Evolutionary conservation across 2,113 vertebrate species (phyloP), one percentile per base, ranked within the genome.

Genomic region (Nibea albiflora): DNA sequence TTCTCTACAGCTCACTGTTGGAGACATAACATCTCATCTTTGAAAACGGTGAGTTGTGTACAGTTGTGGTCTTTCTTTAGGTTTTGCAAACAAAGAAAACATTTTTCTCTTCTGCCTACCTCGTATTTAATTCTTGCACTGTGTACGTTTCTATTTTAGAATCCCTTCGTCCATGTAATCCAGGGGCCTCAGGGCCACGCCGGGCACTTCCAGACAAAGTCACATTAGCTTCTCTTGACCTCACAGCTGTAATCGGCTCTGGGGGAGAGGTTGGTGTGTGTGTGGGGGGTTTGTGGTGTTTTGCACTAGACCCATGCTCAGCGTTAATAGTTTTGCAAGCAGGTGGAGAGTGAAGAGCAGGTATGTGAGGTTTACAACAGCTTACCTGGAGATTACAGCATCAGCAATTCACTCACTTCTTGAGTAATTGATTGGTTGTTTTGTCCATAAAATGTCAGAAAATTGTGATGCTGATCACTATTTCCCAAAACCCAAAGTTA

Each of bases 321-420:
- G 42, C 11, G 44, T 80, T 92, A 84, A 90, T 92, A 88, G 83
- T 86, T 78, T 75, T 44, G 66, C 42, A 42, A 78, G 82, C 54
- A 67, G 58, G 80, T 57, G 1, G 26, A 46, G 69, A 78, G 69
- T 85, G 78, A 72, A 61, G 83, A 82, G 60, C 67, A 26, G 54
- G 58, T 73, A 79, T 69, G 78, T 39, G 5, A 73, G 61, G 5
- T 53, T 78, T 91, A 80, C 83, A 88, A 74, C 69, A 66, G 80
- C 67, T 94, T 92, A 93, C 84, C 89, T 81, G 83, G 73, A 93
- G 91, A 91, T 93, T 92, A 92, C 62, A 84, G 66, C 80, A 84
- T 92, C 90, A 87, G 90, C 90, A 82, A 72, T 90, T 87, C 80
- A 83, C 66, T 81, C 66, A 69, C 78, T 35, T 7, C 6, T 39